A percentile compares a stretch with the other conserved stretches of the same genome.
These are phyloP conservation scores for Eidolon dupreanum DNA, from an alignment of 2,797 vertebrate species.

Conservation along the genomic window DNA sequence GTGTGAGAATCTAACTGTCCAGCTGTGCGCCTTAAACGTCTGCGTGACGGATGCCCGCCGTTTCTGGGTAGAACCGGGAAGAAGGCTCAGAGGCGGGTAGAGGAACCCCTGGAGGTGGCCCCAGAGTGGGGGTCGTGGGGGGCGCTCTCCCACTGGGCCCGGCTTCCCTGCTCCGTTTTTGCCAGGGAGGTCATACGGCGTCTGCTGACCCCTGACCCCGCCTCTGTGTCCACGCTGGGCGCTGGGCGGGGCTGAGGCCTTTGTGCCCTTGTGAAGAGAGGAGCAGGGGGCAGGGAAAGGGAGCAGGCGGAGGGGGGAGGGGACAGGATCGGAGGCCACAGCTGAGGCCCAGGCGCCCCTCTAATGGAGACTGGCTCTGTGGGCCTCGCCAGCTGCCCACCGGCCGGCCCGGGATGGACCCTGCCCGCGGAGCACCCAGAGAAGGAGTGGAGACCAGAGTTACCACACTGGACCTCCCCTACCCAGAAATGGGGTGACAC, in stretches of 20 bases:
- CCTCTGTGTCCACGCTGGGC: not conserved
- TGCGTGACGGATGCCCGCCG: not conserved
- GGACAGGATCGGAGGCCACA: not conserved
- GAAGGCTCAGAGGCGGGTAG: too few relatives aligned
- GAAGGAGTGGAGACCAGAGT: not conserved
- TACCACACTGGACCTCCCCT: too few relatives aligned
- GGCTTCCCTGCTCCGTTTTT: not conserved
- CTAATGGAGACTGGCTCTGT: not conserved
- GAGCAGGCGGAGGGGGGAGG: not conserved
- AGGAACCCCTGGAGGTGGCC: not conserved
- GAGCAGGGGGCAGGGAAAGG: not conserved
- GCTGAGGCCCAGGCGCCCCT: not conserved
- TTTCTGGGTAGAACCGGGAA: not conserved
- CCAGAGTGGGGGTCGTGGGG: too few relatives aligned
- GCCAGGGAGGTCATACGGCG: not conserved
- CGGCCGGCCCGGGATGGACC: not conserved
- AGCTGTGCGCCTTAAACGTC: too few relatives aligned
- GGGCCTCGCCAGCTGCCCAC: too few relatives aligned
- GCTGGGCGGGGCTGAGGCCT: not conserved
- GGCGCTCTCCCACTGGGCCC: not conserved
- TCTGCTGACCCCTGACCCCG: not conserved
- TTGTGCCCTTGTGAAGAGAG: not conserved
- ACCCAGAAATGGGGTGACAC: too few relatives aligned
- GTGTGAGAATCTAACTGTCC: not conserved
- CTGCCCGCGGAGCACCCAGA: not conserved